These are phyloP conservation scores for Peromyscus aztecus DNA, from an alignment of 2,797 vertebrate species.

Conservation along the genomic window DNA sequence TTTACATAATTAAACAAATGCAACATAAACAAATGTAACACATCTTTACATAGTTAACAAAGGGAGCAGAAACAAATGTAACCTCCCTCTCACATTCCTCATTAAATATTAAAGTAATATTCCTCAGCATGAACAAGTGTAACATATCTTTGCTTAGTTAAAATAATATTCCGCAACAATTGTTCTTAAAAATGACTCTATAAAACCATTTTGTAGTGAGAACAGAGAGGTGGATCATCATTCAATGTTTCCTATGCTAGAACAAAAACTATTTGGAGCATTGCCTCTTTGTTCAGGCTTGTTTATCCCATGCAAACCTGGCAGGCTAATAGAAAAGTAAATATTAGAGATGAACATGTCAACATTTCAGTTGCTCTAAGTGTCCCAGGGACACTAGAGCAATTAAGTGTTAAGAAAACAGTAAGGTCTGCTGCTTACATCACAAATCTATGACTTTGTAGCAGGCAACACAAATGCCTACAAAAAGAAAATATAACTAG, in stretches of 20 bases:
- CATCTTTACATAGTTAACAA: background rate
- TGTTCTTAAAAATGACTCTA: background rate
- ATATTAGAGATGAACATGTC: background rate
- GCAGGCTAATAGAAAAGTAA: slow-evolving; percentile 15
- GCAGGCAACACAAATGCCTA: slow-evolving; percentile 72
- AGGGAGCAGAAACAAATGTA: background rate
- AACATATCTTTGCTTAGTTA: background rate
- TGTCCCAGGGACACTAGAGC: background rate
- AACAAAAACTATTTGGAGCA: slow-evolving; percentile 13
- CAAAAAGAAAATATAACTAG: background rate
- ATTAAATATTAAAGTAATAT: background rate
- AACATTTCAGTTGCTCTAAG: background rate
- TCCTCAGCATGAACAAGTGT: background rate
- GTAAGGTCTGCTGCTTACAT: slow-evolving; percentile 56
- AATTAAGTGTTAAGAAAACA: slow-evolving; percentile 24
- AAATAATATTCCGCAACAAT: background rate
- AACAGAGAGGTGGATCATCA: slow-evolving; percentile 18
- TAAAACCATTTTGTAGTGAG: background rate
- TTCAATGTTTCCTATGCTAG: slow-evolving; percentile 12
- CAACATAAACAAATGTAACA: background rate
- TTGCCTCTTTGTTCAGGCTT: background rate
- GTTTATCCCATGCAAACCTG: background rate
- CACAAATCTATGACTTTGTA: slow-evolving; percentile 63
- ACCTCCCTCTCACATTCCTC: background rate
- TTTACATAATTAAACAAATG: background rate